Evolutionary conservation across 2,797 vertebrate species (phyloP).

Genomic region (Cossypha niveicapilla): DNA sequence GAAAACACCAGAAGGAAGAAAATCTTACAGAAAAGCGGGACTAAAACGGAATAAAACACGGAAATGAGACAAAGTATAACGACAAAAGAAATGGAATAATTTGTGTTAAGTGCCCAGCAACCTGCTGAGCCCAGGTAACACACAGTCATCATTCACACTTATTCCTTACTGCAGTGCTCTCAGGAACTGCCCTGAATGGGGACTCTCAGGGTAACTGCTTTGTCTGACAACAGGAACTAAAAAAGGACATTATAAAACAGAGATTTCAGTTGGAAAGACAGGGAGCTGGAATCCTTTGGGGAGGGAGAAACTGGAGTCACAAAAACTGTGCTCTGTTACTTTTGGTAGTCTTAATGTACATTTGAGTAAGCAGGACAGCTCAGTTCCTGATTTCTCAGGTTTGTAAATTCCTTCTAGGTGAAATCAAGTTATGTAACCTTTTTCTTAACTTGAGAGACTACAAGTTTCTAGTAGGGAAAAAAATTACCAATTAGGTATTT

Average conservation of each 20-base stretch:
- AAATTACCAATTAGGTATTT: background rate
- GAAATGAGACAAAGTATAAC: background rate
- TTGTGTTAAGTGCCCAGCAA: background rate
- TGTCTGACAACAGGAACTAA: background rate
- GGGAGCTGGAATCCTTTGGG: background rate
- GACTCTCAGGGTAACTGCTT: background rate
- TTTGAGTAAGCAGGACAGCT: background rate
- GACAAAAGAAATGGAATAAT: background rate
- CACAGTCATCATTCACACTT: rapidly evolving
- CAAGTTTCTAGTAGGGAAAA: background rate
- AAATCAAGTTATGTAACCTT: background rate
- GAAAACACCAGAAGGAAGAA: background rate
- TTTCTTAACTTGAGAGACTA: background rate
- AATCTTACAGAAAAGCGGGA: background rate
- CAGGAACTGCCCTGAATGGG: background rate
- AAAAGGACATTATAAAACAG: background rate
- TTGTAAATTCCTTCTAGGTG: background rate
- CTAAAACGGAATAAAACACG: background rate
- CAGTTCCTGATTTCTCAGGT: background rate
- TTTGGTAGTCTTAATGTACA: background rate
- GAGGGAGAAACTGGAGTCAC: background rate
- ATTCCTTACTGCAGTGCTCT: background rate
- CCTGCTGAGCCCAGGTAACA: background rate
- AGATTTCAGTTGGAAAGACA: background rate
- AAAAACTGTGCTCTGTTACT: background rate